phyloP scores from a whole-genome alignment of 2,888 invertebrate species.

The Cheilosia scutellata region DNA sequence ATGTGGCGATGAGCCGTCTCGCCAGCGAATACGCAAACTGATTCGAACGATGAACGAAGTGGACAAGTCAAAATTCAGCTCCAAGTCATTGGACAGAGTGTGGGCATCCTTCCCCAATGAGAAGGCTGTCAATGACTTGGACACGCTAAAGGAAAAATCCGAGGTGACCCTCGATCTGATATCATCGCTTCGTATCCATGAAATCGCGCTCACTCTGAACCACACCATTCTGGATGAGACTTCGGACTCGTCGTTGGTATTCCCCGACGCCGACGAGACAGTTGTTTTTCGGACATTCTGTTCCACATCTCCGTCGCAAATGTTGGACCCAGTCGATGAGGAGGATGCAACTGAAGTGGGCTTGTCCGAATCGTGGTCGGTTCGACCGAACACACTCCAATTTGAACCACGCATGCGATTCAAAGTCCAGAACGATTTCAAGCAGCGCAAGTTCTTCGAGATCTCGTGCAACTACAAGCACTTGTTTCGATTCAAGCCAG shows the following conservation, averaged over 20 bases:
- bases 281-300: constrained; percentile 82
- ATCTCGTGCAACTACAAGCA: constrained; percentile 79
- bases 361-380: constrained; percentile 79
- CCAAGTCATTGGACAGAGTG: constrained; percentile 79
- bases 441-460: constrained; percentile 80
- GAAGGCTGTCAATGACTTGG: constrained; percentile 78
- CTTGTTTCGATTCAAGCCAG: constrained; percentile 80
- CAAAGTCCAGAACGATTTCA: constrained; percentile 79
- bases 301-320: constrained; percentile 79
- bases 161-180: constrained; percentile 80
- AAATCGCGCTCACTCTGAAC: constrained; percentile 82
- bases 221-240: constrained; percentile 81
- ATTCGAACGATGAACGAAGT: constrained; percentile 79
- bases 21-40: constrained; percentile 82
- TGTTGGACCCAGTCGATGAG: constrained; percentile 79
- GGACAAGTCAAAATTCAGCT: constrained; percentile 79
- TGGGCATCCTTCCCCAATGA: constrained; percentile 81
- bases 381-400: constrained; percentile 79
- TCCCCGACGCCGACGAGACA: constrained; percentile 82
- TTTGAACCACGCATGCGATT: constrained; percentile 76
- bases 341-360: constrained; percentile 77
- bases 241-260: constrained; percentile 78
- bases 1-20: constrained; percentile 85
- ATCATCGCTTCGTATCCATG: constrained; percentile 80
- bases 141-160: constrained; percentile 79